Percentiles rank a stretch among this genome's conserved stretches.
phyloP scores from a whole-genome alignment of 2,113 vertebrate species.

The Poecile atricapillus region DNA sequence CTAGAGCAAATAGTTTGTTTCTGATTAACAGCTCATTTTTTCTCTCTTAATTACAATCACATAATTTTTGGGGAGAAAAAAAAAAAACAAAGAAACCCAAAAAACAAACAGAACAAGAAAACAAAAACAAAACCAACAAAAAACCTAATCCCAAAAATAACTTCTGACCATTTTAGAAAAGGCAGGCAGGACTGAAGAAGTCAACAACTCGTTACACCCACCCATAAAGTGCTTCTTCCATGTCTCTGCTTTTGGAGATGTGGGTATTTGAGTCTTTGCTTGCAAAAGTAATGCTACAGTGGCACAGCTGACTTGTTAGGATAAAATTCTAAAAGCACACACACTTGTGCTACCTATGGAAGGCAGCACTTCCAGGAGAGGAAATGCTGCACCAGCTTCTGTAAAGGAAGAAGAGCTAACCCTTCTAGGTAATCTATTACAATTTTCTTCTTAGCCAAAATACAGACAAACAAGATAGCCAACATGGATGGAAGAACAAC shows the following conservation, averaged over 20 bases:
- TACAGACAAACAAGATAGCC: not conserved
- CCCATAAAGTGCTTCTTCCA: not conserved
- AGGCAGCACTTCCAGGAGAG: not conserved
- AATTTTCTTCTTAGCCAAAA: not conserved
- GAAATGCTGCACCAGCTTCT: not conserved
- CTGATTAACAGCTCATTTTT: slow-evolving; percentile 29
- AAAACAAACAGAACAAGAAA: too few relatives aligned
- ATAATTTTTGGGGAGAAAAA: not conserved
- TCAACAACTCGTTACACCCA: not conserved
- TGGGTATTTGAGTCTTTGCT: not conserved
- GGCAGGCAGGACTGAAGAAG: not conserved
- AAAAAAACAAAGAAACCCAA: not conserved
- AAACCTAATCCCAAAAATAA: not conserved
- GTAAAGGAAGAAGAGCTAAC: not conserved
- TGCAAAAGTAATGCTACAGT: not conserved
- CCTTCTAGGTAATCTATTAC: not conserved
- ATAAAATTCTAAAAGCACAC: not conserved
- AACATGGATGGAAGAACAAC: not conserved
- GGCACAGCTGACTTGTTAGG: not conserved
- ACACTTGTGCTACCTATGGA: not conserved
- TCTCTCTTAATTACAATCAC: slow-evolving; percentile 23
- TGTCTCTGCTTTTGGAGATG: not conserved
- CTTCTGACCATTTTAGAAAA: not conserved
- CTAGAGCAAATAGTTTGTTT: slow-evolving; percentile 16
- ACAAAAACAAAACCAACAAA: too few relatives aligned